phyloP scores from a whole-genome alignment of 1,140 invertebrate species.

The Sinonovacula constricta region DNA sequence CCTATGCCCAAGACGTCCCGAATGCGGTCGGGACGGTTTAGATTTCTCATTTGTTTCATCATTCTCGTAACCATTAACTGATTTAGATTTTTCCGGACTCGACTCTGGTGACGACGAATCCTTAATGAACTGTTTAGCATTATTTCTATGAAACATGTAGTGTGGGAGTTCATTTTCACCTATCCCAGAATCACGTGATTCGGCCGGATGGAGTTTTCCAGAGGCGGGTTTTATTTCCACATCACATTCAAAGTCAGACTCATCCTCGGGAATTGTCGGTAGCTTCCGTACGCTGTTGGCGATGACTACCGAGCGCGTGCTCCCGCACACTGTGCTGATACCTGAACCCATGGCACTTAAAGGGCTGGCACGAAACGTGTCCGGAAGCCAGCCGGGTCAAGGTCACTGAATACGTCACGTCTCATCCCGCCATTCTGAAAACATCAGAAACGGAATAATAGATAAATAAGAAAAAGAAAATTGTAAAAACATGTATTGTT shows the following conservation, averaged over 20 bases:
- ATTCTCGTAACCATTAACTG: constrained; percentile 31
- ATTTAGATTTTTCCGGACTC: constrained; percentile 31
- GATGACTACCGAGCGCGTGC: constrained; percentile 58
- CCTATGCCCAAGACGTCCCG: constrained; percentile 58
- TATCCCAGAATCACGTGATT: constrained; percentile 61
- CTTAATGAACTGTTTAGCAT: constrained; percentile 11
- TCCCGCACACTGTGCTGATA: constrained; percentile 55
- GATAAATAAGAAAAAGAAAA: too few species aligned
- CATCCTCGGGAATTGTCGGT: constrained; percentile 50
- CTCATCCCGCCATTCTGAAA: too few species aligned
- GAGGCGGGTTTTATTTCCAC: constrained; percentile 47
- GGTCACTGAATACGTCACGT: too few species aligned
- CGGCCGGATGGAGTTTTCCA: constrained; percentile 58
- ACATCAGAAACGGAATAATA: too few species aligned
- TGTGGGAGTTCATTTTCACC: constrained; percentile 61
- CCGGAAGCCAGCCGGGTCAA: too few species aligned
- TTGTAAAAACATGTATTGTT: too few species aligned
- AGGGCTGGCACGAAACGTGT: too few species aligned
- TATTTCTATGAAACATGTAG: constrained; percentile 43
- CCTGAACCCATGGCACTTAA: constrained; percentile 61
- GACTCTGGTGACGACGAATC: constrained; percentile 35
- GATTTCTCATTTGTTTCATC: constrained; percentile 25
- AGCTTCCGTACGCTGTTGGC: constrained; percentile 52
- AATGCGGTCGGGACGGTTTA: constrained; percentile 53
- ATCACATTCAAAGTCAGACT: constrained; percentile 44